A percentile compares a stretch with the other conserved stretches of the same genome.
Conservation (phyloP, 2,888 invertebrate species). For the Pteria penguin region DNA sequence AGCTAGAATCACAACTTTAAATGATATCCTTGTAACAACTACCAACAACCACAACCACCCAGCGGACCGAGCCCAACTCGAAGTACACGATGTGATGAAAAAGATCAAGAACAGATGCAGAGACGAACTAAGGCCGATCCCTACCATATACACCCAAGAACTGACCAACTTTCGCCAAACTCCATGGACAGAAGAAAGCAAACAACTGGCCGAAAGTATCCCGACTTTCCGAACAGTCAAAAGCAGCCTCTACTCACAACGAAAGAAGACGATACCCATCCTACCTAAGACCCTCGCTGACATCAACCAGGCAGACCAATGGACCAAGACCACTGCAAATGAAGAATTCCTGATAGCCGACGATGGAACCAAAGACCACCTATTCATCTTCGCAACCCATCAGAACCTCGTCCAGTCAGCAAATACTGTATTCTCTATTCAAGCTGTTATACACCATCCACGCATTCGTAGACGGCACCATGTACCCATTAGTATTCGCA, state of each 20-base stretch:
- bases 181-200: slow-evolving; percentile 27
- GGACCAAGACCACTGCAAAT: slow-evolving; percentile 28
- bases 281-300: slow-evolving; percentile 21
- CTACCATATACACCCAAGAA: slow-evolving; percentile 26
- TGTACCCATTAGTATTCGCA: slow-evolving; percentile 35
- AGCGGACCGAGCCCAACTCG: background rate
- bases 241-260: slow-evolving; percentile 8
- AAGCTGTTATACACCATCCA: slow-evolving; percentile 34
- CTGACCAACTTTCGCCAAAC: background rate
- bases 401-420: background rate
- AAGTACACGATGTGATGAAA: background rate
- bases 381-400: background rate
- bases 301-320: slow-evolving; percentile 20
- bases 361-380: background rate
- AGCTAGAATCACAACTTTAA: background rate
- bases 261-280: slow-evolving; percentile 3
- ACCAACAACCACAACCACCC: background rate
- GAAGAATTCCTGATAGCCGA: background rate
- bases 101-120: background rate
- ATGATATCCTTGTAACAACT: background rate
- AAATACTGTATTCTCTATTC: slow-evolving; percentile 11
- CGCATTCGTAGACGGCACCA: slow-evolving; percentile 21
- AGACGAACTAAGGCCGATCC: slow-evolving; percentile 29
- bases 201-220: slow-evolving; percentile 1
- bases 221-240: slow-evolving; percentile 31